Base-by-base conservation (phyloP, 2,888 invertebrate genomes). In the Eledone cirrhosa region DNA sequence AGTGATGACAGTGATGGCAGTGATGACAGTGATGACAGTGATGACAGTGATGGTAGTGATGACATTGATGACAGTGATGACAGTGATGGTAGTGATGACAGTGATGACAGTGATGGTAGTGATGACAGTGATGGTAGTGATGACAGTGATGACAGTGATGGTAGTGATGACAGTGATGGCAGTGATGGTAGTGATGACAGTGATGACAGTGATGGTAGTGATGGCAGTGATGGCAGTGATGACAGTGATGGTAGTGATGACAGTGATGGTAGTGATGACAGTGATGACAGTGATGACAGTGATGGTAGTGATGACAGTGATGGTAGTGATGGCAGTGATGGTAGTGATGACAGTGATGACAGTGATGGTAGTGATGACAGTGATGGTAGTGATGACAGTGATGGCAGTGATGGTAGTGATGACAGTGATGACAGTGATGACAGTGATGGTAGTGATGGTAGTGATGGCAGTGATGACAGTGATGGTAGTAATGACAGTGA, bases 1-100 rank as follows among this genome's bases (percentile, higher is more conserved):
- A 69, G 72, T 69, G 27, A 24, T 69, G 72, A 69, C 72, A 69
- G 72, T 69, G 72, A 24, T 24, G 72, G 72, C 24, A 69, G 72
- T 69, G 72, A 24, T 69, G 27, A 24, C 27, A 69, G 72, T 69
- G 72, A 24, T 69, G 72, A 24, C 24, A 24, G 72, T 69, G 27
- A 24, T 69, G 72, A 24, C 27, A n/a, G n/a, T n/a, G n/a, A n/a
- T n/a, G n/a, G n/a, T n/a, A n/a, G n/a, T n/a, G n/a, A n/a, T n/a
- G n/a, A n/a, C n/a, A n/a, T n/a, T n/a, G n/a, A n/a, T n/a, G n/a
- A n/a, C n/a, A n/a, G n/a, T n/a, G n/a, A n/a, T n/a, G n/a, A n/a
- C n/a, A n/a, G n/a, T n/a, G n/a, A n/a, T n/a, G n/a, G n/a, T n/a
- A n/a, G n/a, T n/a, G 27, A 22, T 24, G 72, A 22, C 22, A 24